Evolutionary conservation across 2,113 vertebrate species (phyloP), one percentile per base, ranked within the genome.

Genomic region (Electrona antarctica): DNA sequence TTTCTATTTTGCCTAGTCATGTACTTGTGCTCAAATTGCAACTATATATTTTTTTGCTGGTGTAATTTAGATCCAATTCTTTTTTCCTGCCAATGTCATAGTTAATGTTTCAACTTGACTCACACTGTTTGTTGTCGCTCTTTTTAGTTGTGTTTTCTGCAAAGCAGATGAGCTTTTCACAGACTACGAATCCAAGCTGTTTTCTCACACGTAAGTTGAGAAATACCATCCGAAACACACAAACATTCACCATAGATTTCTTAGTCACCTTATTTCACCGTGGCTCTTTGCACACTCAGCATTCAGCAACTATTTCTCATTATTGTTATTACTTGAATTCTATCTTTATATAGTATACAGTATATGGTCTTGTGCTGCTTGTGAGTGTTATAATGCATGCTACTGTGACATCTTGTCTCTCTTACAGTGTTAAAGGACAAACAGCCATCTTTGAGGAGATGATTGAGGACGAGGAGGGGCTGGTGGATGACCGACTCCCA

Each of bases 401-500:
- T 41, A 4, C 33, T 41, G 5, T 41, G 33, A 41, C 33, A 41
- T 56, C n/a, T 12, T 74, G 11, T 45, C 7, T 64, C 55, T 6
- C 21, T 51, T 59, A 14, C 80, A 99, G 98, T 58, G 96, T 98
- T 65, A 98, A 95, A 85, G 96, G 97, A 52, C 98, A 99, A 83
- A 98, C 93, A 47, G 98, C 96, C 74, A 97, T 99, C 85, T 99
- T 99, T 73, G 97, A 99, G 75, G 98, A 99, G 85, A 99, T 98
- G 97, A 99, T 98, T 66, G 97, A 98, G 87, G 97, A 98, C 48
- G 96, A 99, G 69, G 97, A 99, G 57, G 97, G 97, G 1, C 89
- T 98, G 4, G 94, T 98, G 8, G 97, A 99, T 73, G 97, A 99
- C 80, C 94, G 96, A 29, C 90, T 95, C 5, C 96, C 98, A 66